Conservation (phyloP, 1,140 invertebrate species). For the Drosophila hydei region DNA sequence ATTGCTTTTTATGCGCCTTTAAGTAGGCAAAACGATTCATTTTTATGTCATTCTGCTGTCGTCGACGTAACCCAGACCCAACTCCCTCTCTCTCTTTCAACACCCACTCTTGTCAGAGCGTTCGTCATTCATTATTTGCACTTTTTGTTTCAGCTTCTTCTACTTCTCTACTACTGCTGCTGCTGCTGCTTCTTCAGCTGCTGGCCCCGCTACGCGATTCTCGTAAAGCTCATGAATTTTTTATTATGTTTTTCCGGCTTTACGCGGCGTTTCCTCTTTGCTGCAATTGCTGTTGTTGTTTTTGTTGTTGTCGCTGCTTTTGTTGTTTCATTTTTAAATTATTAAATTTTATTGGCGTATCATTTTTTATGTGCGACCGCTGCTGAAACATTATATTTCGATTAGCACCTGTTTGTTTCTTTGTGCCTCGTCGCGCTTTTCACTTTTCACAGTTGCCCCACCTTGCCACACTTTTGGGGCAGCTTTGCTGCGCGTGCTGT, state of each 20-base stretch:
- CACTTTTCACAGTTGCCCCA: constrained; percentile 16
- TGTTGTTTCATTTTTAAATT: constrained; percentile 80
- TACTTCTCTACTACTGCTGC: background rate
- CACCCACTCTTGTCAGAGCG: constrained; percentile 12
- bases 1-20: constrained; percentile 81
- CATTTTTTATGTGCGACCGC: constrained; percentile 79
- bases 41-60: constrained; percentile 77
- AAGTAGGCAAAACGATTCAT: constrained; percentile 80
- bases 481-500: background rate
- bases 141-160: constrained; percentile 66
- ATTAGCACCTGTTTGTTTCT: constrained; percentile 77
- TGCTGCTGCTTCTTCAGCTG: background rate
- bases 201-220: constrained; percentile 32
- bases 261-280: constrained; percentile 36
- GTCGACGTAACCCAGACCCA: constrained; percentile 32
- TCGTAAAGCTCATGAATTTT: constrained; percentile 75
- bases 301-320: constrained; percentile 62
- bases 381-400: constrained; percentile 80
- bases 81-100: background rate
- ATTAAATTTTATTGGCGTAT: constrained; percentile 82
- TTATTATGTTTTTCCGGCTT: constrained; percentile 75
- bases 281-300: constrained; percentile 13
- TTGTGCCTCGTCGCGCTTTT: constrained; percentile 35
- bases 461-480: background rate
- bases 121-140: constrained; percentile 79